Evolutionary conservation across 2,888 invertebrate species (phyloP).

Genomic region (Coecobrya sp.): DNA sequence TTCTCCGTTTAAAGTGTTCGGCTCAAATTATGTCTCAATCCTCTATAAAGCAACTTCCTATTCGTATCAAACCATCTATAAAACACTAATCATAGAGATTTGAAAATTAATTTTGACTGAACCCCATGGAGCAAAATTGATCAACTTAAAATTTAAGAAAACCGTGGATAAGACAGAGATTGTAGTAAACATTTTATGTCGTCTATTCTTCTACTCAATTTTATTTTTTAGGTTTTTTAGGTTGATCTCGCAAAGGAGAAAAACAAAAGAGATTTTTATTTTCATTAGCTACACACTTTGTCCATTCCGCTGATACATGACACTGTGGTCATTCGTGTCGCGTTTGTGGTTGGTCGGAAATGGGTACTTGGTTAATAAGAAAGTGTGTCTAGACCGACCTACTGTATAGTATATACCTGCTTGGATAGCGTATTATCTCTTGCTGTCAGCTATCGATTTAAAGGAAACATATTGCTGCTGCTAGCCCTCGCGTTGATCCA

Average conservation of each 20-base stretch:
- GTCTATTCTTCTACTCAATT: not conserved
- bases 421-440: not conserved
- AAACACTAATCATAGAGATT: constrained; percentile 36
- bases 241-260: not conserved
- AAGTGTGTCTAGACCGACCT: too few relatives aligned
- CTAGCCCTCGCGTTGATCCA: constrained; percentile 24
- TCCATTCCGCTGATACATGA: not conserved
- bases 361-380: too few relatives aligned
- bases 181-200: not conserved
- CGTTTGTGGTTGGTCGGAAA: constrained; percentile 21
- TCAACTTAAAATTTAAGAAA: constrained; percentile 38
- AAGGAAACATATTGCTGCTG: constrained; percentile 15
- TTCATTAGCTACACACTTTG: not conserved
- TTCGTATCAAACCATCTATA: too few relatives aligned
- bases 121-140: not conserved
- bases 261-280: constrained; percentile 26
- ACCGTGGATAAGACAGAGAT: not conserved
- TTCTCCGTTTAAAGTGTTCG: not conserved
- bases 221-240: not conserved
- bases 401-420: not conserved
- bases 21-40: not conserved
- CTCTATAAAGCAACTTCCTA: not conserved
- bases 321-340: constrained; percentile 23
- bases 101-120: constrained; percentile 29
- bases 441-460: constrained; percentile 26